phyloP scores from a whole-genome alignment of 64 coral and sea anemone species.

The Catalaphyllia jardinei region DNA sequence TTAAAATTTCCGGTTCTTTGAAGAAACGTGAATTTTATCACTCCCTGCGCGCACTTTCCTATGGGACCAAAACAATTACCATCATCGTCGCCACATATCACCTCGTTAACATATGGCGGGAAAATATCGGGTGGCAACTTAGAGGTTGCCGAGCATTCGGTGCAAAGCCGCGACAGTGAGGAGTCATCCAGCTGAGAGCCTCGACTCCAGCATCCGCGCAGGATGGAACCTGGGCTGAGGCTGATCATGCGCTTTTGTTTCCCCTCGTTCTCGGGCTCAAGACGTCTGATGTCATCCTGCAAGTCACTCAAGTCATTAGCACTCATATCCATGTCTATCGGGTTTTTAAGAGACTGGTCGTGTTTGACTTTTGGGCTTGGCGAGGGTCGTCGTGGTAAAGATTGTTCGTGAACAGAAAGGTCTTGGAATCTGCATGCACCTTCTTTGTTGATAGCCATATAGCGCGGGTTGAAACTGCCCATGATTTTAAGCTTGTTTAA shows the following conservation, averaged over 20 bases:
- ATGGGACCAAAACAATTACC: background rate
- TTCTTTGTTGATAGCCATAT: background rate
- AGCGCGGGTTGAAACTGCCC: constrained; percentile 8
- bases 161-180: background rate
- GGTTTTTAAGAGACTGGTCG: background rate
- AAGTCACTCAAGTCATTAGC: background rate
- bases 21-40: constrained; percentile 13
- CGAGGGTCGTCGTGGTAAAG: background rate
- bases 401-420: background rate
- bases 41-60: background rate
- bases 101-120: constrained; percentile 25
- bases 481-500: background rate
- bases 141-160: constrained; percentile 5
- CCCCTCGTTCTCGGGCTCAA: background rate
- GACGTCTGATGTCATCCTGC: background rate
- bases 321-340: background rate
- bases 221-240: background rate
- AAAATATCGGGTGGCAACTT: background rate
- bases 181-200: background rate
- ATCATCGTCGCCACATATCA: background rate
- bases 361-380: background rate
- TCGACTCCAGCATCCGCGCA: background rate
- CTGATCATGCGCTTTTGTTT: background rate
- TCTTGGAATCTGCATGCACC: background rate
- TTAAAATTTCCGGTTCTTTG: background rate